Base-by-base conservation (phyloP, 2,113 vertebrate genomes). In the Nibea coibor region DNA sequence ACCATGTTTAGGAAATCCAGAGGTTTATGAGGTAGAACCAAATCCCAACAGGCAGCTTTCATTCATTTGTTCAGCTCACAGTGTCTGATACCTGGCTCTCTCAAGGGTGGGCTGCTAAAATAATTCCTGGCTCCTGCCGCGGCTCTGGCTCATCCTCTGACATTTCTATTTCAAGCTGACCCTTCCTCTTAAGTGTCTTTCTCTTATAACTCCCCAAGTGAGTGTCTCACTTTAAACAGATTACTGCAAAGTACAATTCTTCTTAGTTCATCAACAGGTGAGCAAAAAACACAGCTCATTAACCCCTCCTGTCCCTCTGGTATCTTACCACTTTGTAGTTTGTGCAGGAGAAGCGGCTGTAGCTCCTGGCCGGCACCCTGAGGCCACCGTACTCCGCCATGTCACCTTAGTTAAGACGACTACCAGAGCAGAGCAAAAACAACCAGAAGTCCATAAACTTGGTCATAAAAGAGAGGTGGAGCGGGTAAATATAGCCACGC, bases 251-350 rank as follows among this genome's bases (percentile, higher is more conserved):
- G 20, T 8, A 24, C 74, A 35, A 5, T 50, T 10, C 9, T 14
- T 51, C 28, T 42, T 9, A 8, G 16, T 28, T 56, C 24, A 19
- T 64, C 54, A 64, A 35, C 48, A 69, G 3, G 69, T 74, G 50
- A 26, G 26, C 5, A 51, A 4, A 35, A 15, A 72, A 67, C 1
- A 51, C 4, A 35, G 15, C 14, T 7, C 20, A 31, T 56, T 10
- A 57, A 31, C 15, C 4, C 10, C 26, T 28, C 42, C 5, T 5
- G 12, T 10, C 22, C 12, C 31, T 43, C 14, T 43, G 48, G 1
- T 69, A 67, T 68, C 97, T 97, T 95, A 98, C 97, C 96, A 86
- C 80, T 96, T 96, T 98, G 89, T 96, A 97, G 91, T 95, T 95
- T 76, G 94, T 82, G 63, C 95, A 96, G 94, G 94, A 97, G 83